Conservation (phyloP, 2,113 vertebrate species). For the Hippocampus zosterae region DNA sequence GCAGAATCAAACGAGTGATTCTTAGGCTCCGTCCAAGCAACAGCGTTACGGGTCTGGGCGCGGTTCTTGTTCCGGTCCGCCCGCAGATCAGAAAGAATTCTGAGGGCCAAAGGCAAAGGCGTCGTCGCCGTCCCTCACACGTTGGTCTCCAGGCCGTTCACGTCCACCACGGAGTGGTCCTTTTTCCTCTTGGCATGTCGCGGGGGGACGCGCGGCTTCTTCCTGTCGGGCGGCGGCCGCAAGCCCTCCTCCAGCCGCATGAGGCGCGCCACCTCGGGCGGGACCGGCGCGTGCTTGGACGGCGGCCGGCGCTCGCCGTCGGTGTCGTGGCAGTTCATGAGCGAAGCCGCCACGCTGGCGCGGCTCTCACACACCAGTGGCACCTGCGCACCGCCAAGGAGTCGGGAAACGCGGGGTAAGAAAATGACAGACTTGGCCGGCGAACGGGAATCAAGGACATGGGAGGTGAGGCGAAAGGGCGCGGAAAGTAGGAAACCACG, state of each 20-base stretch:
- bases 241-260: conserved; percentile 81
- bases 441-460: no score
- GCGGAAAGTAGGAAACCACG: not conserved
- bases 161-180: conserved; percentile 89
- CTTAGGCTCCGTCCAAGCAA: not conserved
- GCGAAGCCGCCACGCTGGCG: conserved; percentile 71
- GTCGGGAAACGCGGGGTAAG: no score
- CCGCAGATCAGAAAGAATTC: not conserved
- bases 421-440: no score
- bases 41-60: not conserved
- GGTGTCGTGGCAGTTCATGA: conserved; percentile 85
- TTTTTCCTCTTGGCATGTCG: conserved; percentile 73
- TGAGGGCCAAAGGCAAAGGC: not conserved
- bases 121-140: conserved; percentile 43
- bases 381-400: conserved; percentile 63
- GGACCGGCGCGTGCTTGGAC: conserved; percentile 72
- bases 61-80: not conserved
- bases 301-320: conserved; percentile 76
- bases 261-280: conserved; percentile 74
- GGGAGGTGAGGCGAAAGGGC: not conserved
- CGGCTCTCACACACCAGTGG: conserved; percentile 82
- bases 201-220: conserved; percentile 68
- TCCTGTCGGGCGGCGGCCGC: conserved; percentile 65
- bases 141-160: conserved; percentile 89
- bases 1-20: conserved; percentile 47